phyloP scores from a whole-genome alignment of 2,888 invertebrate genomes.

The Microctonus brassicae region DNA sequence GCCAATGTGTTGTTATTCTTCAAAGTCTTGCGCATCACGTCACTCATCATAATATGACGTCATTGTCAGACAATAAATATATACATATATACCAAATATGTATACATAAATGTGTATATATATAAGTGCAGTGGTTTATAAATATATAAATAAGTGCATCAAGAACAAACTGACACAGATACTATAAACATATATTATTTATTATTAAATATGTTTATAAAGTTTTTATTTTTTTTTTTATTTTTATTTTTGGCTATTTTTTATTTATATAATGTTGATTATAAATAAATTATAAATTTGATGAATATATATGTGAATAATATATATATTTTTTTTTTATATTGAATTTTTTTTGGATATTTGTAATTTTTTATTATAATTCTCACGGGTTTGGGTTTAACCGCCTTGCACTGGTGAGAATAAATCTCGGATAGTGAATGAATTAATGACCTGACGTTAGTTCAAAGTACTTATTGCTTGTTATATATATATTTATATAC shows the following conservation, averaged over 20 bases:
- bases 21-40: conserved; percentile 2
- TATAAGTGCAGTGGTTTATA: too few species aligned
- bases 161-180: too few species aligned
- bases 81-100: background rate
- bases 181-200: too few species aligned
- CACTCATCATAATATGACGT: conserved; percentile 11
- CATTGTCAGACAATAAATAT: background rate
- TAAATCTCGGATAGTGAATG: background rate
- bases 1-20: background rate
- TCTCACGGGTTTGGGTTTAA: background rate
- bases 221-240: too few species aligned
- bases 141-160: too few species aligned
- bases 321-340: background rate
- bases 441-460: conserved; percentile 32
- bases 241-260: too few species aligned
- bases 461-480: conserved; percentile 26
- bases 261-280: background rate
- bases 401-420: background rate
- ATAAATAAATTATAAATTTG: background rate
- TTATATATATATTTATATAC: background rate
- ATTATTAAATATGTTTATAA: too few species aligned
- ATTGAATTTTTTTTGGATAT: background rate
- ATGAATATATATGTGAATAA: too few species aligned
- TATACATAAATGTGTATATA: background rate
- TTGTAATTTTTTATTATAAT: background rate